Conservation (phyloP, 2,113 vertebrate species). For the Eira barbara region DNA sequence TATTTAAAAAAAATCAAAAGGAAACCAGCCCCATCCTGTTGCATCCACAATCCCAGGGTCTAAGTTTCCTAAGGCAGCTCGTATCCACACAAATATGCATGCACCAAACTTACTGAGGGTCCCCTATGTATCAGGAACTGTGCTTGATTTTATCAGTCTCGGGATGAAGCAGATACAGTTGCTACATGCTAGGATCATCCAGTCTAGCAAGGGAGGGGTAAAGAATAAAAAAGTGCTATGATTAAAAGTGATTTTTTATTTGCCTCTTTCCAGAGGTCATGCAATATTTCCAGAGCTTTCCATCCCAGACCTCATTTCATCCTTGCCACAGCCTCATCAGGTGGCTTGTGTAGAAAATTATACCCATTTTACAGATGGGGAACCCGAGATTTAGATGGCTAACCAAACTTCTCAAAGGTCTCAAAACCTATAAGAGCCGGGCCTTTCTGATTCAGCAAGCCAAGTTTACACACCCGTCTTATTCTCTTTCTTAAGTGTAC, state of each 20-base stretch:
- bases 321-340: neutral
- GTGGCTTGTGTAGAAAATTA: neutral
- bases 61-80: neutral
- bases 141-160: neutral
- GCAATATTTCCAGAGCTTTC: neutral
- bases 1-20: neutral
- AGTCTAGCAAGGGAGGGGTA: neutral
- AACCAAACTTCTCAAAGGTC: neutral
- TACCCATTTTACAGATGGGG: neutral
- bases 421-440: neutral
- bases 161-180: neutral
- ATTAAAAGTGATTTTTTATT: neutral
- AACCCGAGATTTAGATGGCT: neutral
- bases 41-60: neutral
- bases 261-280: neutral
- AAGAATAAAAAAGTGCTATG: neutral
- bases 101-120: accelerated
- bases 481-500: neutral
- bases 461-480: neutral
- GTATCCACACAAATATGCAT: accelerated
- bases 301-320: neutral
- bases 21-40: neutral
- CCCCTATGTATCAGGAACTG: neutral
- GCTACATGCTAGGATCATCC: neutral
- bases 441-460: neutral